Conservation (phyloP, 2,113 vertebrate species). For the Hymenochirus boettgeri region DNA sequence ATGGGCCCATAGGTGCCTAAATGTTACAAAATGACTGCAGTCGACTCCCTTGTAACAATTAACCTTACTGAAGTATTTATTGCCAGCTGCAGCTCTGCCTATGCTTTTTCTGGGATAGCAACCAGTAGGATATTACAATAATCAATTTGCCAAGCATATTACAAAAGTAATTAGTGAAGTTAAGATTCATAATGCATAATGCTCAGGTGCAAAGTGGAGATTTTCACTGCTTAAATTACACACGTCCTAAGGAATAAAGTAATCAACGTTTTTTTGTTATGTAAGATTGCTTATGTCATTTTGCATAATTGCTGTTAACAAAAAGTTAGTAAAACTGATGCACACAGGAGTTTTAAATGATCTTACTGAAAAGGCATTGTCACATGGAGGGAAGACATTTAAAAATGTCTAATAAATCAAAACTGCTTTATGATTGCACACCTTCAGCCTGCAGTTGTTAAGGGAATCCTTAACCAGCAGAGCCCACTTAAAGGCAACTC, state of each 20-base stretch:
- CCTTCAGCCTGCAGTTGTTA: too few species aligned
- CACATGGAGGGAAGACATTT: too few species aligned
- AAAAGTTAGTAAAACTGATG: not conserved
- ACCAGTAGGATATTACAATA: constrained; percentile 34
- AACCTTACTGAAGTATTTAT: not conserved
- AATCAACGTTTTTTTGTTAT: not conserved
- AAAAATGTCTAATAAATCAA: too few species aligned
- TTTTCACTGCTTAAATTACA: constrained; percentile 17
- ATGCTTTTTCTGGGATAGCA: constrained; percentile 9
- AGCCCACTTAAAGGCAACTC: too few species aligned
- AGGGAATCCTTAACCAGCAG: too few species aligned
- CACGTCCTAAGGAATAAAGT: constrained; percentile 5
- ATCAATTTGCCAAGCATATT: constrained; percentile 29
- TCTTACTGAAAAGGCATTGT: too few species aligned
- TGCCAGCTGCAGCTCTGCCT: constrained; percentile 11
- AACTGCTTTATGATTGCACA: too few species aligned
- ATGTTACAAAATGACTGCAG: not conserved
- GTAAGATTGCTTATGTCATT: not conserved
- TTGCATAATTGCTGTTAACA: not conserved
- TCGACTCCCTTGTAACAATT: not conserved
- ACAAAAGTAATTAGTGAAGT: constrained; percentile 22
- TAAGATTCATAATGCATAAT: constrained; percentile 23
- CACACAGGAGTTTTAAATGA: too few species aligned
- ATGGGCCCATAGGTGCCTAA: not conserved
- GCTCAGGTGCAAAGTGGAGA: constrained; percentile 31